Percentiles rank a stretch among this genome's conserved stretches.
phyloP scores from a whole-genome alignment of 2,888 invertebrate genomes.

The Drosophila affinis region DNA sequence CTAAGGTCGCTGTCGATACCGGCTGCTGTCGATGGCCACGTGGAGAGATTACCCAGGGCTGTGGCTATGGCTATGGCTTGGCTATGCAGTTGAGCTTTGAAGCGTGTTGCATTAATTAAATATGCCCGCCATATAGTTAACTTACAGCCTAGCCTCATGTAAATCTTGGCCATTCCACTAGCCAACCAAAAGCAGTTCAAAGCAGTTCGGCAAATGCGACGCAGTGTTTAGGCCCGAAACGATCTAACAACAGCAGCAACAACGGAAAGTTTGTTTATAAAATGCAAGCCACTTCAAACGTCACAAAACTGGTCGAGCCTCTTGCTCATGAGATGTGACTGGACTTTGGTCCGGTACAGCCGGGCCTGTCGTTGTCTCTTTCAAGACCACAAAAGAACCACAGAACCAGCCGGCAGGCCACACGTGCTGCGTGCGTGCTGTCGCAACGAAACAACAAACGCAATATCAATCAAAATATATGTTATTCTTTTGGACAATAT shows the following conservation, averaged over 20 bases:
- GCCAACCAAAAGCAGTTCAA: conserved; percentile 52
- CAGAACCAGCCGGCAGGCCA: neutral
- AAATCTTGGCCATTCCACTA: conserved; percentile 33
- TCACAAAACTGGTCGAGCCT: conserved; percentile 50
- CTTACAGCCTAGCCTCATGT: conserved; percentile 33
- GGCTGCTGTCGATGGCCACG: neutral
- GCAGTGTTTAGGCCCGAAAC: conserved; percentile 42
- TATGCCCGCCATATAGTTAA: conserved; percentile 28
- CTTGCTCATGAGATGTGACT: conserved; percentile 20
- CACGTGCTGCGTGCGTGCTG: conserved; percentile 36
- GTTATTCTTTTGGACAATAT: neutral
- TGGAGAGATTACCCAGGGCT: conserved; percentile 10
- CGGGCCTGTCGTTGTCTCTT: neutral
- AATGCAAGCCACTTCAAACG: conserved; percentile 27
- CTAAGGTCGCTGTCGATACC: conserved; percentile 24
- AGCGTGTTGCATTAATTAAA: conserved; percentile 47
- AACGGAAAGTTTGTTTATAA: conserved; percentile 18
- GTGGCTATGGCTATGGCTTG: conserved; percentile 7
- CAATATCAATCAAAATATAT: conserved; percentile 28
- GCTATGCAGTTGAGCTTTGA: conserved; percentile 20
- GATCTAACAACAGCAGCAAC: conserved; percentile 10
- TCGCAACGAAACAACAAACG: conserved; percentile 12
- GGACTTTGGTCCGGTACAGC: conserved; percentile 32
- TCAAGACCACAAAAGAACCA: conserved; percentile 11
- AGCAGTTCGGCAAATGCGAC: conserved; percentile 48